These are phyloP conservation scores for Sus cebifrons DNA, from an alignment of 2,797 vertebrate species.

Conservation along the genomic window DNA sequence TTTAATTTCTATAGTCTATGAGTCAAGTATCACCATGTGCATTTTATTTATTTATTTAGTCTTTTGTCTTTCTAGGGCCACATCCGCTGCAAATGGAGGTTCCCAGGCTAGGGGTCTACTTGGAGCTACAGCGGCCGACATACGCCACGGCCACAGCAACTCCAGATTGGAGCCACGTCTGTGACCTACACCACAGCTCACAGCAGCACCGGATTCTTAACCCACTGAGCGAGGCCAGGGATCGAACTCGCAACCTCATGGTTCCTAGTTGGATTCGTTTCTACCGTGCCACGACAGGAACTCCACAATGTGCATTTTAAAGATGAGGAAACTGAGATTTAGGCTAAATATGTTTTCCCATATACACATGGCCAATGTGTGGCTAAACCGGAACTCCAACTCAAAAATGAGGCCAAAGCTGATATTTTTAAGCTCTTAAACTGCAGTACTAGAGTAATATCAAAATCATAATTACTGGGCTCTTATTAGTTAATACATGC, in stretches of 20 bases:
- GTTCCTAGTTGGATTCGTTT: too few relatives aligned
- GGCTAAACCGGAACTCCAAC: neutral
- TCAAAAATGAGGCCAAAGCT: neutral
- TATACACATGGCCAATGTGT: neutral
- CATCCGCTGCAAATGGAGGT: too few relatives aligned
- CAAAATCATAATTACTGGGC: neutral
- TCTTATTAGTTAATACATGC: neutral
- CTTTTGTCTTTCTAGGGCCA: too few relatives aligned
- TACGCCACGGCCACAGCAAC: too few relatives aligned
- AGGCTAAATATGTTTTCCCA: slow-evolving; percentile 8
- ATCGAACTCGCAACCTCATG: too few relatives aligned
- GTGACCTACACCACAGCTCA: too few relatives aligned
- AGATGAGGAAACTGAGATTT: slow-evolving; percentile 47
- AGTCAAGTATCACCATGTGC: neutral
- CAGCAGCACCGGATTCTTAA: too few relatives aligned
- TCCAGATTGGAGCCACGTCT: too few relatives aligned
- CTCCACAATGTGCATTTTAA: neutral
- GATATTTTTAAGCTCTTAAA: neutral
- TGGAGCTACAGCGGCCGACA: too few relatives aligned
- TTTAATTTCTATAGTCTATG: neutral
- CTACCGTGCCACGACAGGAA: too few relatives aligned
- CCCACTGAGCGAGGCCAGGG: too few relatives aligned
- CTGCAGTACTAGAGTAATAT: neutral
- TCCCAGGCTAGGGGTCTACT: too few relatives aligned
- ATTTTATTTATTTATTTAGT: neutral